These are phyloP conservation scores for Drosophila leontia DNA, from an alignment of 1,140 invertebrate genomes.

Conservation along the genomic window DNA sequence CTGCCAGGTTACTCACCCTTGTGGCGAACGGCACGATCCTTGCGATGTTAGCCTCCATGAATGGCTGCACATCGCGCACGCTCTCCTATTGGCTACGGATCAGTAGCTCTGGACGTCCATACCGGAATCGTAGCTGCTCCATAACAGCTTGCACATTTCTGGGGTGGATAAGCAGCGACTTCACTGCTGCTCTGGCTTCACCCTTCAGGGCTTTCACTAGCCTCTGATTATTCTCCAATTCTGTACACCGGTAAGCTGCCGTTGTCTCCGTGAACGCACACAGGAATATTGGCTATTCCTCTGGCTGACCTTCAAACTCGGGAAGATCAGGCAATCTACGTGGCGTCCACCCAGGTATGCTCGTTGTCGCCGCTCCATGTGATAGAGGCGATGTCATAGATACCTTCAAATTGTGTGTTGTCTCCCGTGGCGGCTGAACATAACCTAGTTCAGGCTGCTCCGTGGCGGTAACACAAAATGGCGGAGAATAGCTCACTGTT, in stretches of 20 bases:
- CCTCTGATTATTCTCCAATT: not conserved
- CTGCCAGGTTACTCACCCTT: slow-evolving; percentile 1
- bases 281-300: slow-evolving; percentile 21
- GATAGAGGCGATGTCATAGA: not conserved
- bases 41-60: not conserved
- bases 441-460: not conserved
- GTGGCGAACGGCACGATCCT: not conserved
- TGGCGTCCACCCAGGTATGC: not conserved
- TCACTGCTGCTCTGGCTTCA: not conserved
- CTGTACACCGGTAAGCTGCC: not conserved
- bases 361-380: not conserved
- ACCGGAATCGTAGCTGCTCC: slow-evolving; percentile 4
- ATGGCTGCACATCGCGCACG: slow-evolving; percentile 9
- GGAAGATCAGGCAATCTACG: slow-evolving; percentile 9
- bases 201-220: slow-evolving; percentile 11
- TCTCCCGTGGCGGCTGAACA: not conserved
- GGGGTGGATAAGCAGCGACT: slow-evolving; percentile 15
- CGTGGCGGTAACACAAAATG: too few species aligned
- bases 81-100: slow-evolving; percentile 11
- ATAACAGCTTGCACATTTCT: slow-evolving; percentile 1
- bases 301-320: slow-evolving; percentile 15
- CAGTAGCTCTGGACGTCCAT: slow-evolving; percentile 2
- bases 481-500: too few species aligned
- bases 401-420: slow-evolving; percentile 1
- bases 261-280: slow-evolving; percentile 1